These are phyloP conservation scores for Xiphophorus hellerii DNA, from an alignment of 2,113 vertebrate species.

Conservation along the genomic window DNA sequence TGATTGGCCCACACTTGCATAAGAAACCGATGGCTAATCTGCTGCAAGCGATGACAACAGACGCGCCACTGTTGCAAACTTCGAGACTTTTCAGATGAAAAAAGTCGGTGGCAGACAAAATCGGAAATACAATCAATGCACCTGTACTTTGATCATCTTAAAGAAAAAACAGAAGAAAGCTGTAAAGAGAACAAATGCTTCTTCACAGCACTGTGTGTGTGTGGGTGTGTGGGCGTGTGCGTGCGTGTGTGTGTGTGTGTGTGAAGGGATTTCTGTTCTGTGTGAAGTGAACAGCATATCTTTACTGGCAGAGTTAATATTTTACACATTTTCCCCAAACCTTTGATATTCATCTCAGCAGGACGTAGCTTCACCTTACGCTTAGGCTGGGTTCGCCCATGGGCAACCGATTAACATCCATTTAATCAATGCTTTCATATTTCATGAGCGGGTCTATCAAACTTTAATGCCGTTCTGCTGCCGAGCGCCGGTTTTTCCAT, in stretches of 20 bases:
- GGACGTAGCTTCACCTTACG: conserved; percentile 32
- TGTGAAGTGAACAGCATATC: conserved; percentile 15
- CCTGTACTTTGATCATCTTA: background rate
- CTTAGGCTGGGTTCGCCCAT: conserved; percentile 39
- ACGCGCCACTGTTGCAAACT: too few species aligned
- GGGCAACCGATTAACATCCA: conserved; percentile 65
- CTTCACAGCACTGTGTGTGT: background rate
- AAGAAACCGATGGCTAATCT: too few species aligned
- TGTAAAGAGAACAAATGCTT: too few species aligned
- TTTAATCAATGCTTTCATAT: conserved; percentile 63
- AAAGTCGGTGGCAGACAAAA: too few species aligned
- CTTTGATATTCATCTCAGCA: conserved; percentile 20
- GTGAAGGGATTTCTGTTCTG: conserved; percentile 8
- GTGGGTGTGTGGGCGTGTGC: too few species aligned
- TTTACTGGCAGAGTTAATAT: conserved; percentile 11
- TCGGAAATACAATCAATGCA: too few species aligned
- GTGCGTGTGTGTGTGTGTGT: too few species aligned
- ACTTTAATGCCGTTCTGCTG: conserved; percentile 51
- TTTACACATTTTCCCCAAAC: conserved; percentile 7
- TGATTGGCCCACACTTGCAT: too few species aligned
- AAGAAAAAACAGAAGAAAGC: background rate
- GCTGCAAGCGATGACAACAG: too few species aligned
- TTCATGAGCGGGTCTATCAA: conserved; percentile 68
- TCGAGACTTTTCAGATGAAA: too few species aligned
- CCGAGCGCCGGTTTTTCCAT: conserved; percentile 45